phyloP scores from a whole-genome alignment of 2,888 invertebrate species.

The Invenusta paracnida region DNA sequence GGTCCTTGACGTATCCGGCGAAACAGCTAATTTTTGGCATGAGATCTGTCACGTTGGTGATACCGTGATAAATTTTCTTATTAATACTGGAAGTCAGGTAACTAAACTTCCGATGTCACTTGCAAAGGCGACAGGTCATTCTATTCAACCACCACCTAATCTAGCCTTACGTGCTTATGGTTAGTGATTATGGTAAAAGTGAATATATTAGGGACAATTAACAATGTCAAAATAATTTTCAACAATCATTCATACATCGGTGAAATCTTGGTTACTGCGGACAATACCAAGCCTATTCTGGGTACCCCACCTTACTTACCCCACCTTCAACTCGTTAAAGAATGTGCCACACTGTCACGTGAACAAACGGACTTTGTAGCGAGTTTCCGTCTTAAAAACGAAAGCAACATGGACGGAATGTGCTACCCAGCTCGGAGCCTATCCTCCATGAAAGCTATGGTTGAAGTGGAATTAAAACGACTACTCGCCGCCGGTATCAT shows the following conservation, averaged over 20 bases:
- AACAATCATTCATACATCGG: neutral
- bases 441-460: conserved; percentile 36
- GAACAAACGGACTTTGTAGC: neutral
- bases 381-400: neutral
- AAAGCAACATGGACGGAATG: neutral
- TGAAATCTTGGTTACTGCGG: neutral
- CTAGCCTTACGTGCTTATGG: too few relatives aligned
- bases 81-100: neutral
- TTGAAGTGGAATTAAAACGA: conserved; percentile 14
- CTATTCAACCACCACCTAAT: neutral
- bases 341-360: neutral
- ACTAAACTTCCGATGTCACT: neutral
- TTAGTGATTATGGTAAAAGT: neutral
- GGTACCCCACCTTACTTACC: neutral
- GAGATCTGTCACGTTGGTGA: neutral
- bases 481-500: neutral
- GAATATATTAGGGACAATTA: neutral
- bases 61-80: neutral
- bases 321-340: neutral
- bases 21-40: neutral
- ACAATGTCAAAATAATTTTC: neutral
- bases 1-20: neutral
- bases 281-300: neutral
- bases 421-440: neutral
- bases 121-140: neutral